Evolutionary conservation across 2,888 invertebrate genomes (phyloP), one percentile per base, ranked within the genome.

Genomic region (Morpho achilles): DNA sequence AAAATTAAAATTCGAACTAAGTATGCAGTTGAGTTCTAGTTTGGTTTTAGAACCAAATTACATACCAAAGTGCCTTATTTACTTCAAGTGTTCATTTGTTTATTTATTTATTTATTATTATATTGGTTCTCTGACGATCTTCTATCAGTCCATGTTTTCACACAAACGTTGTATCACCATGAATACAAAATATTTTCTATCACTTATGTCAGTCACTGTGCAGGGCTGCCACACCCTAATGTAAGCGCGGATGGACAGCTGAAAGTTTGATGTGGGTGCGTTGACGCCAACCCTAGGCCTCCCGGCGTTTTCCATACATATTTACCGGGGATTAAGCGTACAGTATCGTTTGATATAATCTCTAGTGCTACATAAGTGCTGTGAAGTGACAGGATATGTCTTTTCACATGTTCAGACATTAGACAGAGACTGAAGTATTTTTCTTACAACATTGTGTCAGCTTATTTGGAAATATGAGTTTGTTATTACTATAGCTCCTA

Each of bases 241-340:
- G 80, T 79, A 80, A 79, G 80, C 70, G 76, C 72, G 75, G 74
- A 70, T 60, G 72, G 74, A 75, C 84, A 84, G 82, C 84, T 86
- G 85, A 84, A 85, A 83, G 67, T 84, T 85, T 84, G 83, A 84
- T 79, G 79, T 81, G 85, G 83, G 84, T 83, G 73, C 73, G 75
- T 74, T 74, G 80, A 74, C 75, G 71, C 61, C 56, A 57, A 61
- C 63, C 63, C 61, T 54, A 61, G 52, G 41, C 53, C 61, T 53
- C 56, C 59, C 40, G 59, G 59, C 61, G 47, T 41, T 58, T 50
- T 50, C 53, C 53, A 50, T 57, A 52, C 59, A 56, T 59, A 56
- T 23, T 56, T 49, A 54, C 54, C 32, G 54, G 52, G 46, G 57
- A 50, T 44, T 60, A 49, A 50, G 53, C 56, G 48, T 53, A 53